phyloP scores from a whole-genome alignment of 2,113 vertebrate species.

The Sclerurus mexicanus region DNA sequence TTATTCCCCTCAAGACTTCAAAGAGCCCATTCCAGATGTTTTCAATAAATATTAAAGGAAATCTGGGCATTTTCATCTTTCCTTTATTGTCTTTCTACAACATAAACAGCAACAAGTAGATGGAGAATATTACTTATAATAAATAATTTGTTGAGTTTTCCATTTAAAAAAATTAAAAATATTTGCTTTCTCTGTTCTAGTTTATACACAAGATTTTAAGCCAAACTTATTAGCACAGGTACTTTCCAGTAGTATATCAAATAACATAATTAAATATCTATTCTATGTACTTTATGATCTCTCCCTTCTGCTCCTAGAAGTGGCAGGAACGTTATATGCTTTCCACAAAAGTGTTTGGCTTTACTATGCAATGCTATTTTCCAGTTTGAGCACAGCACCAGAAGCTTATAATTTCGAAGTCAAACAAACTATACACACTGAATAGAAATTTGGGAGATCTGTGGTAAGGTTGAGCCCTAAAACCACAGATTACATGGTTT shows the following conservation, averaged over 20 bases:
- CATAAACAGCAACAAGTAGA: neutral
- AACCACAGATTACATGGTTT: neutral
- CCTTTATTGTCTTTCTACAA: neutral
- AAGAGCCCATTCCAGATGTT: neutral
- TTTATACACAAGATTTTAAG: neutral
- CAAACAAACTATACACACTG: neutral
- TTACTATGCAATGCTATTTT: neutral
- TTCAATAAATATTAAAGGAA: neutral
- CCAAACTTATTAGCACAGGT: neutral
- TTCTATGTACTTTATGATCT: neutral
- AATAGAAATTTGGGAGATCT: neutral
- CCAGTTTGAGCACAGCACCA: neutral
- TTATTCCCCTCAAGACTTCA: neutral
- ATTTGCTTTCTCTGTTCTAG: neutral
- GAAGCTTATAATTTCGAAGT: neutral
- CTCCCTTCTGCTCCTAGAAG: neutral
- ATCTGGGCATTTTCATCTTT: neutral
- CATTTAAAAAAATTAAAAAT: neutral
- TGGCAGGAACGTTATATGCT: neutral
- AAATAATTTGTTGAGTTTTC: neutral
- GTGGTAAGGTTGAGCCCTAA: neutral
- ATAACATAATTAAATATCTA: neutral
- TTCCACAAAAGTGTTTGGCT: neutral
- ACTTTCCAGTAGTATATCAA: neutral
- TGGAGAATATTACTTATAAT: neutral